Evolutionary conservation across 1,140 invertebrate species (phyloP).

Genomic region (Aphelenchoides besseyi): DNA sequence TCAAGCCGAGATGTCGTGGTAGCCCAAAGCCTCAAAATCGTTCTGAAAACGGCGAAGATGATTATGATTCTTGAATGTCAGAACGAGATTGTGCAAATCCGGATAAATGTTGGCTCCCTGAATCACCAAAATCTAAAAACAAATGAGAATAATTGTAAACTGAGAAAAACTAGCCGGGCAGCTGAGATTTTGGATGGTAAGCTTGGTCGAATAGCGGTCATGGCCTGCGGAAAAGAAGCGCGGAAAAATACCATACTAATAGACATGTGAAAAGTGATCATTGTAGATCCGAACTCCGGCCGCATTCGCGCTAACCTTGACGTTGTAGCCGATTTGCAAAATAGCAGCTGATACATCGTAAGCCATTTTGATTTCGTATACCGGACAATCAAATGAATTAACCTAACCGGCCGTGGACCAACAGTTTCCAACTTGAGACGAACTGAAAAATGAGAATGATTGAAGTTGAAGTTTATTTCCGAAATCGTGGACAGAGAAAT

Average conservation of each 20-base stretch:
- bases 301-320: not conserved
- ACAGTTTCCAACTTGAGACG: not conserved
- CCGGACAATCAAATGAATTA: not conserved
- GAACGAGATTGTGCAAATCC: not conserved
- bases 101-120: not conserved
- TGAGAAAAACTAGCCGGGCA: not conserved
- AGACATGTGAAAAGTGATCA: not conserved
- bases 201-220: not conserved
- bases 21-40: not conserved
- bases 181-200: not conserved
- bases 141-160: not conserved
- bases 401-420: not conserved
- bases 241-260: not conserved
- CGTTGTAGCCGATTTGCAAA: not conserved
- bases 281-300: not conserved
- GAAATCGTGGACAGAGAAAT: too few relatives aligned
- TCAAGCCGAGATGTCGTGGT: not conserved
- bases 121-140: not conserved
- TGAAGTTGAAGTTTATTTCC: too few relatives aligned
- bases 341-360: not conserved
- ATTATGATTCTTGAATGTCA: not conserved
- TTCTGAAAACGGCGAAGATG: not conserved
- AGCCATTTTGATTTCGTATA: not conserved
- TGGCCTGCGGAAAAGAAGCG: not conserved
- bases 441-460: not conserved